A percentile compares a stretch with the other conserved stretches of the same genome.
Evolutionary conservation across 1,140 invertebrate genomes (phyloP).

Genomic region (Wiebesia pumilae): DNA sequence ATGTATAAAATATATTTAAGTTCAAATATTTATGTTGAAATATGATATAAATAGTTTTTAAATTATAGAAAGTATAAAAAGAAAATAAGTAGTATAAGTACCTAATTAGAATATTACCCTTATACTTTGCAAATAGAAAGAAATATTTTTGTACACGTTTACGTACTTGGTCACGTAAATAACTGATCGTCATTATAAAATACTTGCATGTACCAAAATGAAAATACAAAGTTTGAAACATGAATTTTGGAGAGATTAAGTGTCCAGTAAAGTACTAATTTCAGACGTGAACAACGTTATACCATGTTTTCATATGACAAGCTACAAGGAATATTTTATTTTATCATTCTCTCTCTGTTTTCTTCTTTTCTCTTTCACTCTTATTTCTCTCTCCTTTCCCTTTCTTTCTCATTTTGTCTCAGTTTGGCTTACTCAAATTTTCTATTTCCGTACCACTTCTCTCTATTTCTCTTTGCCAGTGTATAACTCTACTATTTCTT

Average conservation of each 20-base stretch:
- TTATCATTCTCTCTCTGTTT: neutral
- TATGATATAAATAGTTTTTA: too few species aligned
- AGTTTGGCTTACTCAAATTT: constrained; percentile 4
- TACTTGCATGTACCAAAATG: neutral
- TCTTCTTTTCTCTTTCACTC: neutral
- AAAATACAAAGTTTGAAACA: neutral
- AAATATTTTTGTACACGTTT: too few species aligned
- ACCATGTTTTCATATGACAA: neutral
- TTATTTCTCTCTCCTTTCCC: neutral
- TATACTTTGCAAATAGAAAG: too few species aligned
- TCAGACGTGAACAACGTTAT: constrained; percentile 3
- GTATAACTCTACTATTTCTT: neutral
- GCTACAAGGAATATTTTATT: neutral
- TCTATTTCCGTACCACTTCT: constrained; percentile 21
- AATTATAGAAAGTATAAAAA: too few species aligned
- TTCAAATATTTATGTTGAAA: too few species aligned
- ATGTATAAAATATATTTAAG: too few species aligned
- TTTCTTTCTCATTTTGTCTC: neutral
- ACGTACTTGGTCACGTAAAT: too few species aligned
- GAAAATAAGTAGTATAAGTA: too few species aligned
- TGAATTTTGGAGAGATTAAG: neutral
- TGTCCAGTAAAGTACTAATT: constrained; percentile 12
- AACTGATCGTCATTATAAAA: too few species aligned
- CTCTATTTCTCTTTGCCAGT: constrained; percentile 19
- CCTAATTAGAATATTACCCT: too few species aligned